phyloP scores from a whole-genome alignment of 1,140 invertebrate genomes.

The Platorchestia sp. region DNA sequence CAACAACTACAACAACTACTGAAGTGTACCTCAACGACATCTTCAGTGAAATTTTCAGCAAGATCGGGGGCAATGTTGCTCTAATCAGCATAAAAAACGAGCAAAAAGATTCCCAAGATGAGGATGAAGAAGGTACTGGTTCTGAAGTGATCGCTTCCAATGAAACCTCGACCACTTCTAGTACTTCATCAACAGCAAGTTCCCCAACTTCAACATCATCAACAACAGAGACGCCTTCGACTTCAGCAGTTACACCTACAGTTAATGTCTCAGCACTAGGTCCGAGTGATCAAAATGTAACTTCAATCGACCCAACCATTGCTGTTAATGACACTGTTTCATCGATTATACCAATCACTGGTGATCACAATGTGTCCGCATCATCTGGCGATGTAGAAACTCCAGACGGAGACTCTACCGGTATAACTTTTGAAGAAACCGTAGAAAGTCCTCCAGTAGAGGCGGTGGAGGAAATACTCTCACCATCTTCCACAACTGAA shows the following conservation, averaged over 20 bases:
- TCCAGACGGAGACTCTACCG: background rate
- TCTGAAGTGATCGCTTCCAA: background rate
- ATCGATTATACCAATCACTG: background rate
- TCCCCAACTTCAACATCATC: background rate
- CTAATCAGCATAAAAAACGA: conserved; percentile 22
- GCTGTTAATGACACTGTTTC: background rate
- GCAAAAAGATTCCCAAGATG: background rate
- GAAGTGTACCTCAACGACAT: conserved; percentile 35
- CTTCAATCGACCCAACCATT: background rate
- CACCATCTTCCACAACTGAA: background rate
- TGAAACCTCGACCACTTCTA: background rate
- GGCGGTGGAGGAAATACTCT: background rate
- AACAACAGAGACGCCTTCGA: background rate
- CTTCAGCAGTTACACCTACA: conserved; percentile 3
- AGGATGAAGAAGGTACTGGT: background rate
- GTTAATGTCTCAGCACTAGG: background rate
- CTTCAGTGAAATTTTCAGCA: conserved; percentile 37
- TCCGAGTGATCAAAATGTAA: background rate
- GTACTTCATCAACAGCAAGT: background rate
- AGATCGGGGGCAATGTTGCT: conserved; percentile 14
- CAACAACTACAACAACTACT: conserved; percentile 11
- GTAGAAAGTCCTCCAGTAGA: background rate
- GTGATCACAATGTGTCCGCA: background rate
- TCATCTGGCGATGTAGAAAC: background rate
- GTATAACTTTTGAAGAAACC: background rate